A percentile compares a stretch with the other conserved stretches of the same genome.
Evolutionary conservation across 2,797 vertebrate genomes (phyloP).

Genomic region (Hafferia zeledoni): DNA sequence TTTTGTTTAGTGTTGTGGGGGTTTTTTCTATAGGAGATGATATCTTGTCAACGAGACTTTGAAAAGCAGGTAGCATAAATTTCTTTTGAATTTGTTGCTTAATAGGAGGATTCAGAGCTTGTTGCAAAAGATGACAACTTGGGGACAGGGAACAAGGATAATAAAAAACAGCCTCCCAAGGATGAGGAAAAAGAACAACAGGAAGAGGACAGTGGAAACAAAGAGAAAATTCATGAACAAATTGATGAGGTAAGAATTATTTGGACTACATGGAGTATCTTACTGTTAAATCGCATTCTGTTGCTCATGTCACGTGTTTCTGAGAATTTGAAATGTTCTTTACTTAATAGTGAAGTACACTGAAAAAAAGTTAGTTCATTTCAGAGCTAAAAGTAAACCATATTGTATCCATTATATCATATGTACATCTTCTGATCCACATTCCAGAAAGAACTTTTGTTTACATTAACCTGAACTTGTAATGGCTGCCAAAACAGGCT

Average conservation of each 20-base stretch:
- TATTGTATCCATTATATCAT: neutral
- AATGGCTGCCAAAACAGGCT: neutral
- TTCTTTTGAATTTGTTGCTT: neutral
- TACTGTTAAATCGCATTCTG: neutral
- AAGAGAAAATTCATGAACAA: slow-evolving; percentile 92
- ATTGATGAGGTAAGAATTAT: slow-evolving; percentile 86
- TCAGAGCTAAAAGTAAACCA: neutral
- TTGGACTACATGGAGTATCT: neutral
- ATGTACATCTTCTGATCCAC: neutral
- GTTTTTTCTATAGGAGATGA: neutral
- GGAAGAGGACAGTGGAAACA: slow-evolving; percentile 67
- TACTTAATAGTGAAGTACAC: neutral
- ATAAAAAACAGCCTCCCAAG: slow-evolving; percentile 82
- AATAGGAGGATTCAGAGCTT: slow-evolving; percentile 88
- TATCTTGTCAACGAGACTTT: neutral
- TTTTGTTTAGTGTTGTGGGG: neutral
- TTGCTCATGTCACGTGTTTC: neutral
- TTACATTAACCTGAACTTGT: neutral
- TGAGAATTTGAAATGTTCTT: neutral
- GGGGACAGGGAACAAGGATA: slow-evolving; percentile 83
- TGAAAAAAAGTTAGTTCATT: neutral
- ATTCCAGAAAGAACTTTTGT: neutral
- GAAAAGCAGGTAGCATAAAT: neutral
- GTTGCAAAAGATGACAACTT: slow-evolving; percentile 94
- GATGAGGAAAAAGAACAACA: slow-evolving; percentile 74